Base-by-base conservation (phyloP, 1,140 invertebrate species). In the Eurosta solidaginis region DNA sequence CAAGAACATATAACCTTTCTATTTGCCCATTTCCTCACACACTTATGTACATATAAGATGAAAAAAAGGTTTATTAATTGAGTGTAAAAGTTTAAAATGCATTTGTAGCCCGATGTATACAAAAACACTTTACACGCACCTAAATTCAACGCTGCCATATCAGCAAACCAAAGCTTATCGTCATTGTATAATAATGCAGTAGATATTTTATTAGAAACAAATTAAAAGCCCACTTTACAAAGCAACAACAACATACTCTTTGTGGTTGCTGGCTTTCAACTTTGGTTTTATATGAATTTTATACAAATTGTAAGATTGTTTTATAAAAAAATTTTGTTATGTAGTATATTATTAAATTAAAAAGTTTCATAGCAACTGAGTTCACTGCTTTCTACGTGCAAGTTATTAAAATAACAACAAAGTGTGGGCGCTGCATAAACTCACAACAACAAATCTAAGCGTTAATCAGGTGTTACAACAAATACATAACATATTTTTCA, bases 261-360 rank as follows among this genome's bases (percentile, higher is more conserved):
- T 68, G 59, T 22, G 59, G 59, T 68, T 68, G 33, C 36, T 68
- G 33, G 59, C 59, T 68, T 68, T 68, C 40, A 68, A 42, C 59
- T 68, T 68, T 68, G 59, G 59, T 68, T 68, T 68, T n/a, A 14
- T 59, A 59, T 59, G 54, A 36, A 59, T 33, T 59, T 59, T 36
- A 59, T 59, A 59, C n/a, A 59, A 59, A 17, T 68, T 68, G 59
- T 40, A 17, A 68, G 40, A 68, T 68, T 68, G 59, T 68, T 68
- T 68, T 68, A 68, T 68, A 36, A 68, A 68, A 68, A 68, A 68
- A 40, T 17, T 68, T 68, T 68, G 59, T 36, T 20, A n/a, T n/a
- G n/a, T n/a, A n/a, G n/a, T n/a, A 68, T 68, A 68, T 68, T 68
- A 68, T 68, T 68, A 68, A 68, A 68, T 68, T 68, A 68, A 68